These are phyloP conservation scores for Ascidia mentula DNA, from an alignment of 23 tunicate genomes.

Conservation along the genomic window DNA sequence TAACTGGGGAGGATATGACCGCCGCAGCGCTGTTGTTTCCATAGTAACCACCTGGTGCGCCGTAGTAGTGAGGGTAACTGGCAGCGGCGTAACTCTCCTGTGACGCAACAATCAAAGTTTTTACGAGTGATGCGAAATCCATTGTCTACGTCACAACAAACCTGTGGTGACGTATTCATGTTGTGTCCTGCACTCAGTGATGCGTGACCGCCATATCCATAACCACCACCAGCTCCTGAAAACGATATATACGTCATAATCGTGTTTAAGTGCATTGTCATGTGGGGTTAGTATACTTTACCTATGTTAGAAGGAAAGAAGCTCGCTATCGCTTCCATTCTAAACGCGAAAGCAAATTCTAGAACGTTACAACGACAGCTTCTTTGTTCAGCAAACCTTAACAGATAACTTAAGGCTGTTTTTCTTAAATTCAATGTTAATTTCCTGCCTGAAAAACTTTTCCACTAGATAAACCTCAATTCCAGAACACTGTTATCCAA, in stretches of 20 bases:
- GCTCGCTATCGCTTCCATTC: conserved; percentile 12
- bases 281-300: too few relatives aligned
- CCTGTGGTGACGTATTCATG: conserved; percentile 87
- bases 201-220: conserved; percentile 89
- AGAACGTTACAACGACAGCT: neutral
- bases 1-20: conserved; percentile 84
- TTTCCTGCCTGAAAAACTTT: too few relatives aligned
- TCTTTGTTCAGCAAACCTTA: too few relatives aligned
- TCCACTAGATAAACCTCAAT: too few relatives aligned
- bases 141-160: conserved; percentile 9
- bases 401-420: too few relatives aligned
- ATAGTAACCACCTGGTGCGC: conserved; percentile 71
- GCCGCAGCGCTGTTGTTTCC: conserved; percentile 51
- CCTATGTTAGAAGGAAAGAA: neutral
- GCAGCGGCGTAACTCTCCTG: conserved; percentile 76
- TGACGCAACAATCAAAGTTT: neutral
- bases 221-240: conserved; percentile 84
- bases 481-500: too few relatives aligned
- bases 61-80: conserved; percentile 75
- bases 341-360: neutral
- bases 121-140: neutral
- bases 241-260: neutral
- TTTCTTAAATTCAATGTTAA: too few relatives aligned
- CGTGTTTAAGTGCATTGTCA: neutral
- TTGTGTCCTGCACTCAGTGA: conserved; percentile 68